Percentiles rank a stretch among this genome's conserved stretches.
Evolutionary conservation across 2,113 vertebrate genomes (phyloP).

Genomic region (Holacanthus passer): DNA sequence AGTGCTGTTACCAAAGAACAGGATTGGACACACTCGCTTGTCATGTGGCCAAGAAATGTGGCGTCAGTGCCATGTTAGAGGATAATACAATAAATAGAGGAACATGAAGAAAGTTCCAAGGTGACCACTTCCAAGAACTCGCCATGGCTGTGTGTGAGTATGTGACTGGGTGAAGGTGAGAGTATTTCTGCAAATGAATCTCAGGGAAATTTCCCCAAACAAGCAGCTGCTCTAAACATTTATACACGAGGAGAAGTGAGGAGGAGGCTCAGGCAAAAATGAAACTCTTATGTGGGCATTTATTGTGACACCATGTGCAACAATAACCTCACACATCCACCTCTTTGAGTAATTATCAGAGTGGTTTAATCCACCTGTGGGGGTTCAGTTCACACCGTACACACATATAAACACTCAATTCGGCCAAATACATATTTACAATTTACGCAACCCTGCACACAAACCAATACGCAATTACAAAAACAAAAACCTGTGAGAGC

Average conservation of each 20-base stretch:
- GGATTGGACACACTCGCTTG: not conserved
- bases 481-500: not conserved
- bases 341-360: not conserved
- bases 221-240: not conserved
- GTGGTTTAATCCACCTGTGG: not conserved
- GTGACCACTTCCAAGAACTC: not conserved
- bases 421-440: not conserved
- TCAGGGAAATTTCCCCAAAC: not conserved
- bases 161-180: not conserved
- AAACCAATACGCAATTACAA: not conserved
- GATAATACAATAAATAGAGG: not conserved
- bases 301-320: conserved; percentile 7
- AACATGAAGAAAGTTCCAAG: not conserved
- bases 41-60: too few species aligned
- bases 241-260: not conserved
- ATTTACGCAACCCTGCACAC: not conserved
- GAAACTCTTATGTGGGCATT: not conserved
- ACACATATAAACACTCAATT: not conserved
- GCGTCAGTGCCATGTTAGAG: not conserved
- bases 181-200: not conserved
- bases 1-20: too few species aligned
- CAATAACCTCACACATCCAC: not conserved
- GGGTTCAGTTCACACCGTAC: not conserved
- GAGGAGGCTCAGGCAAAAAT: not conserved
- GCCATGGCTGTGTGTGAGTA: not conserved